These are phyloP conservation scores for Arrhopalites spinosus DNA, from an alignment of 2,888 invertebrate species.

Conservation along the genomic window DNA sequence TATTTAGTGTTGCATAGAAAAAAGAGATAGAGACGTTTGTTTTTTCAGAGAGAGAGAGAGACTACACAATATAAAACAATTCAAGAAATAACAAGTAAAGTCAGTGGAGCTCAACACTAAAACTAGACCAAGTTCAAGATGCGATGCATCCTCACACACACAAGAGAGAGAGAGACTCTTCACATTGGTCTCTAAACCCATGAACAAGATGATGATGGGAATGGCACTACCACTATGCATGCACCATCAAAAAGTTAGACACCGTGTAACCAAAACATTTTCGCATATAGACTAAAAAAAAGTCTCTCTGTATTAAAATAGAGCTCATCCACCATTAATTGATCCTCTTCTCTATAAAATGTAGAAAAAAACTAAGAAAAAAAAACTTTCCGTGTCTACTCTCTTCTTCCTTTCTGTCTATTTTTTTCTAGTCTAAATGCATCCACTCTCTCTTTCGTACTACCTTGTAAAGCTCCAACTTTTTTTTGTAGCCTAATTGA, in stretches of 20 bases:
- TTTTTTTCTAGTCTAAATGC: conserved; percentile 14
- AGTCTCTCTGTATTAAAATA: neutral
- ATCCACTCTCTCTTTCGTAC: conserved; percentile 33
- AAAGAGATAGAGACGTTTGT: conserved; percentile 5
- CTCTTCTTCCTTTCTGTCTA: neutral
- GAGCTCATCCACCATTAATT: conserved; percentile 22
- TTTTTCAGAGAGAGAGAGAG: conserved; percentile 1
- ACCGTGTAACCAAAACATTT: conserved; percentile 33
- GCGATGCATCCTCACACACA: conserved; percentile 4
- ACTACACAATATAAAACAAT: no score
- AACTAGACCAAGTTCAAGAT: conserved; percentile 47
- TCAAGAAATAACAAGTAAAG: conserved; percentile 28
- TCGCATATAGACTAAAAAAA: neutral
- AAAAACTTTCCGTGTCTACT: conserved; percentile 29
- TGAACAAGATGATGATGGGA: conserved; percentile 34
- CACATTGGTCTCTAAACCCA: conserved; percentile 27
- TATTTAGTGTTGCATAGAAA: neutral
- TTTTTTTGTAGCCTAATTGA: conserved; percentile 20
- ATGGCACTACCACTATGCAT: conserved; percentile 32
- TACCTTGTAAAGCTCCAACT: conserved; percentile 8
- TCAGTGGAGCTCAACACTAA: conserved; percentile 43
- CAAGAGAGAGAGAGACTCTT: conserved; percentile 10
- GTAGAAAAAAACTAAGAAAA: neutral
- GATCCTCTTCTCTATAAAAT: neutral
- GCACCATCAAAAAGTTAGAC: conserved; percentile 31